These are phyloP conservation scores for Pterocles orientalis DNA, from an alignment of 2,113 vertebrate species.

Conservation along the genomic window DNA sequence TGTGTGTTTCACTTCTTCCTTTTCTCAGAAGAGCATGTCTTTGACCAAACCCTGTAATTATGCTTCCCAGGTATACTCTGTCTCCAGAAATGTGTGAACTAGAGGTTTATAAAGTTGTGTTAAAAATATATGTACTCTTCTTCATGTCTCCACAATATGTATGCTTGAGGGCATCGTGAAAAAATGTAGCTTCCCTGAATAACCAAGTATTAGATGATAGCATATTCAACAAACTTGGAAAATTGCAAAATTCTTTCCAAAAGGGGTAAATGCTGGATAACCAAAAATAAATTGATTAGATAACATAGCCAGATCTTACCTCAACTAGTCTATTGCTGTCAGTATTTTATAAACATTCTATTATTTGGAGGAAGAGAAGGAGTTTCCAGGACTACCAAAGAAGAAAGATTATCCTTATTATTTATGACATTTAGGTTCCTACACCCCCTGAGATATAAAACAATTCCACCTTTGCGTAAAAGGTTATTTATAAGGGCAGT, in stretches of 20 bases:
- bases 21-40: not conserved
- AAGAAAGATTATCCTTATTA: not conserved
- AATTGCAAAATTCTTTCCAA: not conserved
- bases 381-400: not conserved
- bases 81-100: not conserved
- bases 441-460: not conserved
- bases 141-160: not conserved
- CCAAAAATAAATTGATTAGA: not conserved
- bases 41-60: not conserved
- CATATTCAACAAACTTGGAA: not conserved
- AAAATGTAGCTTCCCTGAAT: not conserved
- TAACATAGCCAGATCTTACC: not conserved
- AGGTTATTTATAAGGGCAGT: slow-evolving; percentile 19
- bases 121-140: not conserved
- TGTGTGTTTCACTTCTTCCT: not conserved
- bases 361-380: not conserved
- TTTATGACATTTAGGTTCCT: not conserved
- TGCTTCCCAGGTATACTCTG: not conserved
- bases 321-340: not conserved
- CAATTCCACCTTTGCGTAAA: slow-evolving; percentile 21
- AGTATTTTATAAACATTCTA: not conserved
- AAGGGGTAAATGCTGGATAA: not conserved
- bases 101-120: not conserved
- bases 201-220: not conserved
- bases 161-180: not conserved